A percentile compares a stretch with the other conserved stretches of the same genome.
These are phyloP conservation scores for Acipenser oxyrinchus DNA, from an alignment of 2,797 vertebrate species.

Conservation along the genomic window DNA sequence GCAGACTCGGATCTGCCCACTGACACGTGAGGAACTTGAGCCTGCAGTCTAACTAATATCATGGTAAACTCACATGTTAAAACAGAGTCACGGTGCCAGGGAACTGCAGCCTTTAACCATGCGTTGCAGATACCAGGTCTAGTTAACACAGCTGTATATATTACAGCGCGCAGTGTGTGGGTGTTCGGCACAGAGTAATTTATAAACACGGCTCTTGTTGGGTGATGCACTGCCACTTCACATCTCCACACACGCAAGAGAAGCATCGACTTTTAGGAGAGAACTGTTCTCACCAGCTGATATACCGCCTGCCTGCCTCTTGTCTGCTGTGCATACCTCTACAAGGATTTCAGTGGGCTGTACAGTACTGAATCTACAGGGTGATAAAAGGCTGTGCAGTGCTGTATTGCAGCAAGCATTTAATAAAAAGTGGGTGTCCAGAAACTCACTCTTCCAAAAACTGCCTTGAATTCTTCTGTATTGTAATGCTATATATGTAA, in stretches of 20 bases:
- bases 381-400: background rate
- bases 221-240: constrained; percentile 24
- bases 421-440: no score
- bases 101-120: no score
- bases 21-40: no score
- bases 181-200: background rate
- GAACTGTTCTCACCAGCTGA: background rate
- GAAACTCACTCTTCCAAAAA: background rate
- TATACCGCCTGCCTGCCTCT: background rate
- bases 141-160: constrained; percentile 19
- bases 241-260: constrained; percentile 16
- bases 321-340: background rate
- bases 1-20: no score
- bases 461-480: background rate
- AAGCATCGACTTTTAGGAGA: constrained; percentile 3
- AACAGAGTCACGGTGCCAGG: no score
- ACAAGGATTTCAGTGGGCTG: background rate
- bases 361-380: background rate
- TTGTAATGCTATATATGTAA: constrained; percentile 5
- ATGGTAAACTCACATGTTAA: no score
- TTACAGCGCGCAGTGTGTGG: constrained; percentile 11
- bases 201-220: constrained; percentile 14
- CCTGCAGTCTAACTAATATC: no score
- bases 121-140: constrained; percentile 2
- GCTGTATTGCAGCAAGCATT: background rate